phyloP scores from a whole-genome alignment of 2,797 vertebrate genomes.

The Ceryle rudis region DNA sequence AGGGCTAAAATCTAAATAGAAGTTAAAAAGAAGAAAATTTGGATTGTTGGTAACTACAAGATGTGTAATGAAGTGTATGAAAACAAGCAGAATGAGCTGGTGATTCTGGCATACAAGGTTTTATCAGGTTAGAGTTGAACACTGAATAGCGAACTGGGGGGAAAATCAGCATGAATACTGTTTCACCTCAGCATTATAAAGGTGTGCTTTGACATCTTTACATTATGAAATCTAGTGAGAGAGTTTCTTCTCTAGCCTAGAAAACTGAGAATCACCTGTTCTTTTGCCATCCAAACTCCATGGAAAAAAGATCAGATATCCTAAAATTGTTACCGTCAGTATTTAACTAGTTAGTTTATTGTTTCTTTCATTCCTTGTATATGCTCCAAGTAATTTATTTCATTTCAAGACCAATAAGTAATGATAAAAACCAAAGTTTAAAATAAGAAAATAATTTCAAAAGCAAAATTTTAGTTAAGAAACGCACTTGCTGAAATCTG shows the following conservation, averaged over 20 bases:
- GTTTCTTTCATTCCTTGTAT: conserved; percentile 17
- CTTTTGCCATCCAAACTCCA: conserved; percentile 19
- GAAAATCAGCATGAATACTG: conserved; percentile 36
- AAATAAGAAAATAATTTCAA: conserved; percentile 33
- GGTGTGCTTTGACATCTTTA: background rate
- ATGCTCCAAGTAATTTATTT: conserved; percentile 12
- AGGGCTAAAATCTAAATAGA: conserved; percentile 72
- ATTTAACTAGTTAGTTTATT: conserved; percentile 28
- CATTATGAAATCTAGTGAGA: conserved; percentile 3
- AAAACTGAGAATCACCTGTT: conserved; percentile 35
- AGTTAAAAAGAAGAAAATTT: conserved; percentile 76
- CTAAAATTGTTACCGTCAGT: conserved; percentile 64
- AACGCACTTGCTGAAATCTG: background rate
- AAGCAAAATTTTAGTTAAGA: background rate
- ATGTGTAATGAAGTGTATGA: conserved; percentile 76
- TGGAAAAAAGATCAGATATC: background rate
- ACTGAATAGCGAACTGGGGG: conserved; percentile 4
- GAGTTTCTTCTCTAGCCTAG: background rate
- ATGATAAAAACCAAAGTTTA: background rate
- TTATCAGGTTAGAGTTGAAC: conserved; percentile 47
- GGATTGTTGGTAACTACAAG: conserved; percentile 70
- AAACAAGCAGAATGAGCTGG: conserved; percentile 71
- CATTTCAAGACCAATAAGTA: conserved; percentile 15
- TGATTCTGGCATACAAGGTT: conserved; percentile 67
- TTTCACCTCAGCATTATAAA: conserved; percentile 48